Evolutionary conservation across 2,888 invertebrate genomes (phyloP).

Genomic region (Malacosoma neustria): DNA sequence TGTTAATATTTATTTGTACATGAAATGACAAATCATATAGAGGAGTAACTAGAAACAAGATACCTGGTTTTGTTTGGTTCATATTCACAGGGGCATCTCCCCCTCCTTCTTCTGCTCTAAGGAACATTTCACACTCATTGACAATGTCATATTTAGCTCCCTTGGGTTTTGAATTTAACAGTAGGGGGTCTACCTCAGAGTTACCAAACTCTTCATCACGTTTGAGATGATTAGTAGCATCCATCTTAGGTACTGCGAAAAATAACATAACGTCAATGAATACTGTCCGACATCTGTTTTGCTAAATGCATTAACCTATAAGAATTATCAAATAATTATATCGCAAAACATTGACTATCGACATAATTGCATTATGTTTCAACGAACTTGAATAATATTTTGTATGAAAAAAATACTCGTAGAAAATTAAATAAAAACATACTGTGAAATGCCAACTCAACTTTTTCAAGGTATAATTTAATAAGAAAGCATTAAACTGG

Average conservation of each 20-base stretch:
- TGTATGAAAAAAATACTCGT: no score
- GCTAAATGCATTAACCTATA: not conserved
- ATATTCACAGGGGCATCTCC: constrained; percentile 45
- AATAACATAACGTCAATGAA: no score
- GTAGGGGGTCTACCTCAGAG: constrained; percentile 29
- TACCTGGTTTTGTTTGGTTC: constrained; percentile 27
- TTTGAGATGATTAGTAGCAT: constrained; percentile 37
- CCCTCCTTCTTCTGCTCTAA: constrained; percentile 60
- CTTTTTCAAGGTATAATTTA: no score
- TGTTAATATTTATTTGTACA: no score
- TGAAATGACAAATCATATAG: no score
- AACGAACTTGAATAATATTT: no score
- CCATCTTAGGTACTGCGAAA: constrained; percentile 31
- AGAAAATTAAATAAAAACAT: not conserved
- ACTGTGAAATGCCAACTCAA: constrained; percentile 16
- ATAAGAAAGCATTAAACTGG: no score
- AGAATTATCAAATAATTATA: no score
- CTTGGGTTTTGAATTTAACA: constrained; percentile 28
- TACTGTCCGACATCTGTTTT: not conserved
- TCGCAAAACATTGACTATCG: no score
- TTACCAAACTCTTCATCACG: constrained; percentile 22
- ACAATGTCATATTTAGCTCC: constrained; percentile 49
- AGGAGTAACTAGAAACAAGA: no score
- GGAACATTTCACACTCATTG: constrained; percentile 59
- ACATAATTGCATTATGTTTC: no score